Evolutionary conservation across 2,113 vertebrate species (phyloP).

Genomic region (Epinephelus moara): DNA sequence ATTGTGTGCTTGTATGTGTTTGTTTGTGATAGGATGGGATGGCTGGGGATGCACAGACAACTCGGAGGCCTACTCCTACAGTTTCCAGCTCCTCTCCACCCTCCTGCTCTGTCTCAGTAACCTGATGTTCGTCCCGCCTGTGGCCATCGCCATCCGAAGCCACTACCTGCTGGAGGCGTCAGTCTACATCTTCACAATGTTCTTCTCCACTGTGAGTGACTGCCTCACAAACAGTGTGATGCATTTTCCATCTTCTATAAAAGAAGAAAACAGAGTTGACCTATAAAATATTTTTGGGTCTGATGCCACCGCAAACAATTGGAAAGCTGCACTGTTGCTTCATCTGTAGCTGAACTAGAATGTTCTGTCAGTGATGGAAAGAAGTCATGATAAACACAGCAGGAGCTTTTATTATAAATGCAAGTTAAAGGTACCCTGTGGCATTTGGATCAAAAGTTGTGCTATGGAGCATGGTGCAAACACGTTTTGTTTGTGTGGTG

Average conservation of each 20-base stretch:
- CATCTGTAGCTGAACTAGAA: neutral
- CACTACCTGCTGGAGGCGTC: conserved; percentile 95
- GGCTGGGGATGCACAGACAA: conserved; percentile 99
- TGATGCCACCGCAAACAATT: neutral
- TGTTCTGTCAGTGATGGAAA: neutral
- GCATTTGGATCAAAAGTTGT: too few species aligned
- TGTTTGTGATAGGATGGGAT: conserved; percentile 89
- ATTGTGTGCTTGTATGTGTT: conserved; percentile 3
- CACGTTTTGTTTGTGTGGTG: too few species aligned
- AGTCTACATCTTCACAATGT: conserved; percentile 98
- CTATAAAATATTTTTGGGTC: conserved; percentile 24
- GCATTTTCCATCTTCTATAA: neutral
- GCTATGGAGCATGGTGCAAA: too few species aligned
- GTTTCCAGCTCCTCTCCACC: conserved; percentile 97
- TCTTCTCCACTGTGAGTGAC: conserved; percentile 95
- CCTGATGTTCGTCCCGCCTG: conserved; percentile 97
- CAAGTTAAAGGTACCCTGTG: too few species aligned
- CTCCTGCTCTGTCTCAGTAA: conserved; percentile 98
- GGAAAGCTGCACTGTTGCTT: neutral
- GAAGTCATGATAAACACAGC: too few species aligned
- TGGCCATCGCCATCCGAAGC: conserved; percentile 94
- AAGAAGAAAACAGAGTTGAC: conserved; percentile 5
- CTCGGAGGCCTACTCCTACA: conserved; percentile 92
- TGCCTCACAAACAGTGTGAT: neutral
- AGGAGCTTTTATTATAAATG: too few species aligned